Evolutionary conservation across 2,113 vertebrate species (phyloP).

Genomic region (Mirza zaza): DNA sequence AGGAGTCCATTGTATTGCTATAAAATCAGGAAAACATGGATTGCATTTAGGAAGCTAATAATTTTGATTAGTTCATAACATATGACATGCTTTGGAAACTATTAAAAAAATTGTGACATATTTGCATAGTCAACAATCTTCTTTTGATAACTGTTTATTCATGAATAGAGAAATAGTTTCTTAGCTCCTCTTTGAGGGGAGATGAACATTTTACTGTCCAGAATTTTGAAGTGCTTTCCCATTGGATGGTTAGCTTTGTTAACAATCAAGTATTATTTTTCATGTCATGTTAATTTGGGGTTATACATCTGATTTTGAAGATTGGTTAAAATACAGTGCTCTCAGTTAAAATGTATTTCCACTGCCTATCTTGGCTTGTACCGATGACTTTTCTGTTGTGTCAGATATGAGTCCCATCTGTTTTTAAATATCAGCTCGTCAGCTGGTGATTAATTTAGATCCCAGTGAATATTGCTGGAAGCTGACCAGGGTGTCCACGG

Average conservation of each 20-base stretch:
- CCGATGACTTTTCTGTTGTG: slow-evolving; percentile 18
- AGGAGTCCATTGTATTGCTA: background rate
- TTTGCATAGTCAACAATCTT: background rate
- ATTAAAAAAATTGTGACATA: slow-evolving; percentile 59
- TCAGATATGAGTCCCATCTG: slow-evolving; percentile 50
- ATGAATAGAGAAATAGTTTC: background rate
- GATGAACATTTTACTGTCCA: background rate
- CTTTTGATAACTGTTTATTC: background rate
- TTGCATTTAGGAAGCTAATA: background rate
- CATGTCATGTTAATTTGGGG: background rate
- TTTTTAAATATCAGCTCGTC: slow-evolving; percentile 62
- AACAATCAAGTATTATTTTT: background rate
- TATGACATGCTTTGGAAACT: slow-evolving; percentile 63
- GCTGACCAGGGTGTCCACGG: slow-evolving; percentile 61
- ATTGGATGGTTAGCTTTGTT: background rate
- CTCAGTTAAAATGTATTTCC: slow-evolving; percentile 34
- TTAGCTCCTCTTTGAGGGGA: background rate
- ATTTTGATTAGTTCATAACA: slow-evolving; percentile 11
- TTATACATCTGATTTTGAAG: background rate
- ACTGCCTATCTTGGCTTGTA: background rate
- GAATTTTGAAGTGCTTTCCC: background rate
- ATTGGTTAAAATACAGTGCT: slow-evolving; percentile 3
- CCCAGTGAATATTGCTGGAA: slow-evolving; percentile 37
- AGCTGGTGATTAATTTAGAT: slow-evolving; percentile 71
- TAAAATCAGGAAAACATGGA: background rate